Percentiles rank a stretch among this genome's conserved stretches.
These are phyloP conservation scores for Dipodomys stephensi DNA, from an alignment of 2,113 vertebrate species.

Conservation along the genomic window DNA sequence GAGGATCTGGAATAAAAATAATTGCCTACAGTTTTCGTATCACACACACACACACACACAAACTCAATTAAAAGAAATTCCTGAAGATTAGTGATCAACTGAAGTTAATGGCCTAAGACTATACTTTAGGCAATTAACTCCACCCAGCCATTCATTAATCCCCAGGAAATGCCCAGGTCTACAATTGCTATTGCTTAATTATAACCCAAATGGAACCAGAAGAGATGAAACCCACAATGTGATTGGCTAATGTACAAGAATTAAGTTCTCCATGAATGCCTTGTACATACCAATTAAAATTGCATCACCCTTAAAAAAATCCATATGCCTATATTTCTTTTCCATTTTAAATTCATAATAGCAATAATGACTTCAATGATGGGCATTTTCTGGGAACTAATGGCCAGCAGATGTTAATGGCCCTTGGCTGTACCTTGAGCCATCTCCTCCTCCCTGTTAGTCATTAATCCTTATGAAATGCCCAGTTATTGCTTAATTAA, in stretches of 20 bases:
- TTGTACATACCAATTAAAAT: slow-evolving; percentile 70
- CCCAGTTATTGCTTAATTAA: slow-evolving; percentile 75
- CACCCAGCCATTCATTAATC: slow-evolving; percentile 87
- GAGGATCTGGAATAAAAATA: slow-evolving; percentile 47
- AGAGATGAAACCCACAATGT: slow-evolving; percentile 61
- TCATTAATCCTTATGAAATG: slow-evolving; percentile 77
- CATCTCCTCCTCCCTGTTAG: slow-evolving; percentile 74
- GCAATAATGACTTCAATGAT: slow-evolving; percentile 81
- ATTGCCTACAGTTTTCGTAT: slow-evolving; percentile 71
- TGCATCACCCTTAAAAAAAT: slow-evolving; percentile 60
- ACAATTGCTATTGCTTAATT: slow-evolving; percentile 77
- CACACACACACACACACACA: slow-evolving; percentile 55
- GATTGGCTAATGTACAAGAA: slow-evolving; percentile 71
- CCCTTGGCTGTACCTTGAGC: slow-evolving; percentile 73
- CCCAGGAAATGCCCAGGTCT: slow-evolving; percentile 82
- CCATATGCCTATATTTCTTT: slow-evolving; percentile 72
- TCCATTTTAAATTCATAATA: slow-evolving; percentile 75
- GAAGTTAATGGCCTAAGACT: slow-evolving; percentile 85
- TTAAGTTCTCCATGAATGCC: slow-evolving; percentile 62
- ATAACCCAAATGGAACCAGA: slow-evolving; percentile 73
- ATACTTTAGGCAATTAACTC: slow-evolving; percentile 86
- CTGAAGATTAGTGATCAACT: slow-evolving; percentile 83
- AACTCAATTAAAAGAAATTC: slow-evolving; percentile 80
- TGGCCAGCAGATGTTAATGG: slow-evolving; percentile 79
- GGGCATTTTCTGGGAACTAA: slow-evolving; percentile 80